Evolutionary conservation across 2,113 vertebrate species (phyloP).

Genomic region (Dunckerocampus dactyliophorus): DNA sequence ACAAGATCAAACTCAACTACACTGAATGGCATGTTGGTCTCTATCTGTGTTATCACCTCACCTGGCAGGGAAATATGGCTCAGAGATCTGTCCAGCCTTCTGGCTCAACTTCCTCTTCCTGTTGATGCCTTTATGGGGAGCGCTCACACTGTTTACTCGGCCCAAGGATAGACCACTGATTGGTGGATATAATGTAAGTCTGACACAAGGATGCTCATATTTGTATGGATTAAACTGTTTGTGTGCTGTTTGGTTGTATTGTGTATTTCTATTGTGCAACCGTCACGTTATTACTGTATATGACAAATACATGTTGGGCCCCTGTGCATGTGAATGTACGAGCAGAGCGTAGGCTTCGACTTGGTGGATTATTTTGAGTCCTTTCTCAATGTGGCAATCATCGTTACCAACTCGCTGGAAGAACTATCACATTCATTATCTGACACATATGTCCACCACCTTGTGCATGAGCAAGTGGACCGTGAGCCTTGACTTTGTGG

Average conservation of each 20-base stretch:
- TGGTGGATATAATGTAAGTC: slow-evolving; percentile 71
- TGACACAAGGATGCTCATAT: background rate
- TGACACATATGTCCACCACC: too few species aligned
- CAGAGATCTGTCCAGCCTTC: slow-evolving; percentile 79
- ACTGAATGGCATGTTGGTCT: slow-evolving; percentile 11
- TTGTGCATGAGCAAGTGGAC: too few species aligned
- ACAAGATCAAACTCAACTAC: slow-evolving; percentile 29
- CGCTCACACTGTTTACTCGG: slow-evolving; percentile 70
- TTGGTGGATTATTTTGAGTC: too few species aligned
- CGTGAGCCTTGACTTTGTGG: too few species aligned
- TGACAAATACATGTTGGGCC: background rate
- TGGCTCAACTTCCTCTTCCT: slow-evolving; percentile 82
- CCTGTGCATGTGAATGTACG: too few species aligned
- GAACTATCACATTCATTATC: too few species aligned
- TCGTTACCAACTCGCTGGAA: too few species aligned
- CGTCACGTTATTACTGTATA: background rate
- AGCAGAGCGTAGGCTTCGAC: too few species aligned
- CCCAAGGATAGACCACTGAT: slow-evolving; percentile 52
- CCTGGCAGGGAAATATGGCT: slow-evolving; percentile 81
- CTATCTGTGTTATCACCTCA: slow-evolving; percentile 12
- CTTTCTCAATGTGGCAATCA: too few species aligned
- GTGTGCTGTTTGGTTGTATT: too few species aligned
- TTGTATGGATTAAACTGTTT: slow-evolving; percentile 2
- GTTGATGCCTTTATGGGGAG: slow-evolving; percentile 76
- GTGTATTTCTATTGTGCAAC: too few species aligned